These are phyloP conservation scores for Campylomormyrus numenius DNA, from an alignment of 2,113 vertebrate genomes.

Conservation along the genomic window DNA sequence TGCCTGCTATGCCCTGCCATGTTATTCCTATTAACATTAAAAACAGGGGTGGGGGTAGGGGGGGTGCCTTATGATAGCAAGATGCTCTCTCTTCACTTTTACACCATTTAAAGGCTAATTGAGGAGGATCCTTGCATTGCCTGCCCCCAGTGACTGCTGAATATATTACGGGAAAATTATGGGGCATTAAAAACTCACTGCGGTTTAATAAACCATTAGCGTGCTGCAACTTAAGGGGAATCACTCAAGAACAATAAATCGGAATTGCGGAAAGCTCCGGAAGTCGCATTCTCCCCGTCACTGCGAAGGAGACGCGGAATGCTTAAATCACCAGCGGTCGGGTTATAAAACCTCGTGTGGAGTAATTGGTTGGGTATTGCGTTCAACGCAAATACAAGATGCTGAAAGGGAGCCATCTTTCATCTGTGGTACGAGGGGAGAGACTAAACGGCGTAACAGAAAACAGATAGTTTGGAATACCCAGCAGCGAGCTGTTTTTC, in stretches of 20 bases:
- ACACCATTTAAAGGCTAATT: constrained; percentile 15
- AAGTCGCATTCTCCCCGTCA: background rate
- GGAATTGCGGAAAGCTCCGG: background rate
- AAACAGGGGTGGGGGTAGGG: background rate
- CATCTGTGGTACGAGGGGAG: background rate
- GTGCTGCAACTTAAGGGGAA: background rate
- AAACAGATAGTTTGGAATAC: background rate
- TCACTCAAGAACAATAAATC: constrained; percentile 13
- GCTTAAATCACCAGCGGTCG: background rate
- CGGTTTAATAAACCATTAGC: constrained; percentile 18
- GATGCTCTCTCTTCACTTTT: background rate
- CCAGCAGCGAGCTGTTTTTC: background rate
- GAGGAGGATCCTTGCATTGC: constrained; percentile 3
- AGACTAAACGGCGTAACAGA: background rate
- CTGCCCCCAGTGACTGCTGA: constrained; percentile 12
- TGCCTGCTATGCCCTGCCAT: constrained; percentile 2
- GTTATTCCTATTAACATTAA: constrained; percentile 17
- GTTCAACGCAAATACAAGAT: background rate
- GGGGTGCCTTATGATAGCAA: background rate
- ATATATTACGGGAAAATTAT: constrained; percentile 16
- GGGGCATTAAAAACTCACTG: constrained; percentile 18
- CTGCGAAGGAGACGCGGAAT: too few species aligned
- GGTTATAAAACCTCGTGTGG: background rate
- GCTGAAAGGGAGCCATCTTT: background rate
- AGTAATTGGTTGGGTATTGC: constrained; percentile 7